Percentiles rank a stretch among this genome's conserved stretches.
These are phyloP conservation scores for Myocastor coypus DNA, from an alignment of 2,113 vertebrate genomes.

Conservation along the genomic window DNA sequence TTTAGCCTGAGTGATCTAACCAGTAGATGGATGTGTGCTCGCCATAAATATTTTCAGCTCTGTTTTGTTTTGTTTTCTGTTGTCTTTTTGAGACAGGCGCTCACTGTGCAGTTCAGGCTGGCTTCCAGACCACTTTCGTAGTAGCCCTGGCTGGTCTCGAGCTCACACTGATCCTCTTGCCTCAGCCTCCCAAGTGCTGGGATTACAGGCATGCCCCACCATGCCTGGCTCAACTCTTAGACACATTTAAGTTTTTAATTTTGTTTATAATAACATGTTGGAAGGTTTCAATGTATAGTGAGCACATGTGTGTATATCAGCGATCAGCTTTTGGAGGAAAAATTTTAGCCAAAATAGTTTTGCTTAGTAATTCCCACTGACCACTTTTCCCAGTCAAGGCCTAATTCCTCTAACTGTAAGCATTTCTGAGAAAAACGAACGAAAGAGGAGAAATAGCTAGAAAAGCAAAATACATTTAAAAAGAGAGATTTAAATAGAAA, in stretches of 20 bases:
- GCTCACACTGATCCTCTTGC: no score
- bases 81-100: no score
- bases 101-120: no score
- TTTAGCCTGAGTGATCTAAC: constrained; percentile 33
- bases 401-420: not conserved
- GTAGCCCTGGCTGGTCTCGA: no score
- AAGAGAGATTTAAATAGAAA: constrained; percentile 25
- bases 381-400: not conserved
- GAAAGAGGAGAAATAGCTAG: not conserved
- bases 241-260: not conserved
- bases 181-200: no score
- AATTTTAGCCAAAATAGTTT: constrained; percentile 37
- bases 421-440: not conserved
- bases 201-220: no score
- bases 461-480: constrained; percentile 9
- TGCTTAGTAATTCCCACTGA: not conserved
- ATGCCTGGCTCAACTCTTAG: not conserved
- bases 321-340: not conserved
- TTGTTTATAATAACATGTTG: constrained; percentile 4
- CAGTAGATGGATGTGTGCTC: not conserved
- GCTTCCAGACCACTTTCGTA: no score
- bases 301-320: not conserved
- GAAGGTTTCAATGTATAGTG: not conserved
- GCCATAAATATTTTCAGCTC: not conserved
- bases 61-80: no score